phyloP scores from a whole-genome alignment of 2,113 vertebrate genomes.

The Osmerus eperlanus region DNA sequence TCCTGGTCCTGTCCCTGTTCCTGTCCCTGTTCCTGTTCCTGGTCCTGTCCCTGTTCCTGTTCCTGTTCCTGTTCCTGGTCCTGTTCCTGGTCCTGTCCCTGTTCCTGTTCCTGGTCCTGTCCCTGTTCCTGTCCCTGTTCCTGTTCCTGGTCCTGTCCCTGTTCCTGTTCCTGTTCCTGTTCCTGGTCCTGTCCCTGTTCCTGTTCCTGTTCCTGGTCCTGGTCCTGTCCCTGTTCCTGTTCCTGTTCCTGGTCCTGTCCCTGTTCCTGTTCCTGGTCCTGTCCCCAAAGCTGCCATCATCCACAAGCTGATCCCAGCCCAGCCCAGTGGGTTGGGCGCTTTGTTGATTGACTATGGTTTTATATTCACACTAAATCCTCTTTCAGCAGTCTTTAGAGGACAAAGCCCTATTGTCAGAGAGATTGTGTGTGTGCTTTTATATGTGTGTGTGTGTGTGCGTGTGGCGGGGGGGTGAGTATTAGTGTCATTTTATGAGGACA shows the following conservation, averaged over 20 bases:
- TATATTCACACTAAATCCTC: slow-evolving; percentile 59
- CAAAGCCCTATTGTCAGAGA: slow-evolving; percentile 48
- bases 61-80: slow-evolving; percentile 24
- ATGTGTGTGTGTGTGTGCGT: slow-evolving; percentile 7
- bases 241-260: slow-evolving; percentile 47
- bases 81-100: slow-evolving; percentile 23
- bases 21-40: not conserved
- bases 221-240: slow-evolving; percentile 24
- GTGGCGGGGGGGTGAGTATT: slow-evolving; percentile 7
- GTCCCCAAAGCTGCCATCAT: slow-evolving; percentile 41
- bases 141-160: slow-evolving; percentile 9
- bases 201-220: too few relatives aligned
- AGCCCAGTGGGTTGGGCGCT: slow-evolving; percentile 42
- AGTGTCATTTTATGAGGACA: slow-evolving; percentile 10
- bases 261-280: slow-evolving; percentile 17
- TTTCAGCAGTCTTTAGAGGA: slow-evolving; percentile 52
- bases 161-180: too few relatives aligned
- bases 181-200: slow-evolving; percentile 25
- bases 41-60: too few relatives aligned
- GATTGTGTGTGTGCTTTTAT: slow-evolving; percentile 8
- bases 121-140: slow-evolving; percentile 29
- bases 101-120: slow-evolving; percentile 26
- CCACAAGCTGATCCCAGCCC: slow-evolving; percentile 43
- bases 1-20: not conserved
- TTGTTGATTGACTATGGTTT: slow-evolving; percentile 55